phyloP scores from a whole-genome alignment of 1,140 invertebrate genomes.

The Apocrypta bakeri region DNA sequence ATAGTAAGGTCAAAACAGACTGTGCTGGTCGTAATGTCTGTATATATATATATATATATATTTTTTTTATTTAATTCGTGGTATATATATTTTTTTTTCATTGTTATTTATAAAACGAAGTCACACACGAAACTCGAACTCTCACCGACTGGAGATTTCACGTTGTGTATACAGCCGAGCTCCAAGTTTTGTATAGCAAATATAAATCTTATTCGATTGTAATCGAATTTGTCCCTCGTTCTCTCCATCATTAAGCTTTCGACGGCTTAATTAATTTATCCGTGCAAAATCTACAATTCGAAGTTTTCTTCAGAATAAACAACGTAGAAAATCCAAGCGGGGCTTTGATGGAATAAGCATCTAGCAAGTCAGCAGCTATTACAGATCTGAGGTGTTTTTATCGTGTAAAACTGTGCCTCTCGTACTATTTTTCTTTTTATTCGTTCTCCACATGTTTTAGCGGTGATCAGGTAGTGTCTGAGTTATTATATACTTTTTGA shows the following conservation, averaged over 20 bases:
- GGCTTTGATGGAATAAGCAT: conserved; percentile 21
- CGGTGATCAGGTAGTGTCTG: conserved; percentile 13
- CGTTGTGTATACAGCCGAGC: conserved; percentile 27
- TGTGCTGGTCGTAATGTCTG: conserved; percentile 17
- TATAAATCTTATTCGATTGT: conserved; percentile 42
- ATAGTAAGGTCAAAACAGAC: conserved; percentile 38
- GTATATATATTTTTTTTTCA: conserved; percentile 19
- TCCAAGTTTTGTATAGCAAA: conserved; percentile 37
- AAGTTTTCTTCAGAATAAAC: conserved; percentile 23
- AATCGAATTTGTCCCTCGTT: conserved; percentile 8
- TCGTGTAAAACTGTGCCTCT: not conserved
- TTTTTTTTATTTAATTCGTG: conserved; percentile 23
- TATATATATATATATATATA: conserved; percentile 26
- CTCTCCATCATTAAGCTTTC: not conserved
- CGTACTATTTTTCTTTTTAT: conserved; percentile 7
- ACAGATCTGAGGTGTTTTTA: conserved; percentile 6
- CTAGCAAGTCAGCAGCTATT: conserved; percentile 28
- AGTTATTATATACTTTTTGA: conserved; percentile 20
- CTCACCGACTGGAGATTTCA: conserved; percentile 17
- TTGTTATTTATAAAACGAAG: conserved; percentile 41
- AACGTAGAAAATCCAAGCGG: conserved; percentile 17
- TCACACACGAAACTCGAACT: conserved; percentile 27
- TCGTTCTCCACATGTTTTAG: conserved; percentile 10
- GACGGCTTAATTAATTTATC: conserved; percentile 8
- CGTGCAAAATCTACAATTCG: conserved; percentile 41